Evolutionary conservation across 2,888 invertebrate species (phyloP), one percentile per base, ranked within the genome.

Genomic region (Ormyrus nitidulus): DNA sequence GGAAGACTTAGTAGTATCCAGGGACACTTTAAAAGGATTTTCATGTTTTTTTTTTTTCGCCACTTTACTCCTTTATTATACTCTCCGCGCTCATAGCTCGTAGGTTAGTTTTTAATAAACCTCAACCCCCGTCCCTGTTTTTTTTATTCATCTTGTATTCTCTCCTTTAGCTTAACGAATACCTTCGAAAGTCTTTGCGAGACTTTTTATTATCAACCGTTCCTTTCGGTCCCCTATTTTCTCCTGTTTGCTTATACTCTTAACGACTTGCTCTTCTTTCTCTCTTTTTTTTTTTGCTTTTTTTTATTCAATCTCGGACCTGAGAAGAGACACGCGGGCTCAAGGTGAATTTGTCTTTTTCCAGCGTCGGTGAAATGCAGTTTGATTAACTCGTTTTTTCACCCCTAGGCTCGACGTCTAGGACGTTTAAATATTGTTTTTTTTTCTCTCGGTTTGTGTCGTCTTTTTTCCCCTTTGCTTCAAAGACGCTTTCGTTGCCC

Each of bases 1-100:
- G 88, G 88, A 88, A 88, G 88, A 88, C 88, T 86, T 88, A 84
- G 85, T 85, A 86, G 88, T 84, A 85, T 85, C 83, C 84, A 83
- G 84, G 83, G 85, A 85, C 84, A 85, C 84, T 85, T 84, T 84
- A 80, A 83, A 84, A 84, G 83, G 84, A 85, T 84, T 83, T 82
- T 80, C 71, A 73, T 59, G 49, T 74, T 58, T 70, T 66, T 75
- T 70, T 66, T 75, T 58, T 72, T 76, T 62, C 9, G 19, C 59
- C 70, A 13, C 62, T 19, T 58, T 65, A 56, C 61, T 8, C 53
- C 48, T 48, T n/a, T 56, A 7, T 51, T 61, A n/a, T 61, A n/a
- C 46, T 44, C 19, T 10, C 34, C 71, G 10, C 53, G 66, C 68
- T 77, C 71, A 61, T 61, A 62, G 46, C 75, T 54, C 59, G 48